phyloP scores from a whole-genome alignment of 2,113 vertebrate species.

The Leucosticte australis region DNA sequence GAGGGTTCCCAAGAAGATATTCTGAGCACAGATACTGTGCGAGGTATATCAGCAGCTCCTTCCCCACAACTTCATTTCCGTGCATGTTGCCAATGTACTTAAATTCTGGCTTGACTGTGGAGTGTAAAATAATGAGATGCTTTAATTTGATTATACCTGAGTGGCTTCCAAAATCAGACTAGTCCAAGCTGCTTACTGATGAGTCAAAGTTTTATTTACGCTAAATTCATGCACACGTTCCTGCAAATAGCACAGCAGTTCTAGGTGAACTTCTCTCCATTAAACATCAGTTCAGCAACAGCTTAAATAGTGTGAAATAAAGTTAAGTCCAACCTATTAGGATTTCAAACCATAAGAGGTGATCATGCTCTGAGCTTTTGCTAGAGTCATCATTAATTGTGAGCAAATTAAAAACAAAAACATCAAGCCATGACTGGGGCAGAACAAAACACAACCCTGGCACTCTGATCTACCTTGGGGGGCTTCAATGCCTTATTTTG shows the following conservation, averaged over 20 bases:
- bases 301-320: not conserved
- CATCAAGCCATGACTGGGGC: not conserved
- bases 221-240: not conserved
- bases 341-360: not conserved
- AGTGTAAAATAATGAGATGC: not conserved
- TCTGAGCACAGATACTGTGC: slow-evolving; percentile 93
- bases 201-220: slow-evolving; percentile 16
- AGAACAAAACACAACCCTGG: not conserved
- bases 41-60: slow-evolving; percentile 90
- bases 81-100: slow-evolving; percentile 96
- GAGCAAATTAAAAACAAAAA: not conserved
- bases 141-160: slow-evolving; percentile 12
- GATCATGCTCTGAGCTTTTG: not conserved
- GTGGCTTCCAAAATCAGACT: not conserved
- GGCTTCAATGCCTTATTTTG: not conserved
- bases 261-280: not conserved
- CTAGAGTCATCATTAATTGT: not conserved
- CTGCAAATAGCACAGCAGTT: not conserved
- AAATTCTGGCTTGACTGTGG: slow-evolving; percentile 93
- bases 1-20: slow-evolving; percentile 85
- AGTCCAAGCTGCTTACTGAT: not conserved
- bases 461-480: not conserved
- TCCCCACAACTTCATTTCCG: slow-evolving; percentile 93
- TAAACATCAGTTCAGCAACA: not conserved
- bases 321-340: not conserved